Conservation (phyloP, 2,113 vertebrate genomes). For the cat (Felis catus) region DNA sequence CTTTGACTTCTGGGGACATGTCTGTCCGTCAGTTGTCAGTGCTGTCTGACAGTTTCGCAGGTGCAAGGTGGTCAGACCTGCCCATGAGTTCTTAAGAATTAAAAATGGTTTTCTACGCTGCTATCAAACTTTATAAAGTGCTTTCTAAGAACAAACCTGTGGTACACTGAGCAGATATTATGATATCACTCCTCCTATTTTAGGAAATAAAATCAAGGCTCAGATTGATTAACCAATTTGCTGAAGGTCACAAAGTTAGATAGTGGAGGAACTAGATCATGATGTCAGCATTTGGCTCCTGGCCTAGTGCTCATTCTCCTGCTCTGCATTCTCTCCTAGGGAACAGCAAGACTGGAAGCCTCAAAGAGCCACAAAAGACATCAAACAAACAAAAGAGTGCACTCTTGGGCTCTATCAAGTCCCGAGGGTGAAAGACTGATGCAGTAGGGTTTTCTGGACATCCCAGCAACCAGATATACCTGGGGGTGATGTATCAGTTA, state of each 20-base stretch:
- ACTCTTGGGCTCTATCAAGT: not conserved
- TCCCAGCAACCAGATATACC: not conserved
- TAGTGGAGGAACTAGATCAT: not conserved
- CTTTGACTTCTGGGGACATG: not conserved
- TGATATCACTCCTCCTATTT: not conserved
- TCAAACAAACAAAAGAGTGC: not conserved
- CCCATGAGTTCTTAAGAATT: not conserved
- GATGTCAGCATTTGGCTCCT: not conserved
- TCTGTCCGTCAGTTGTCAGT: not conserved
- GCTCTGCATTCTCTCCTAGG: not conserved
- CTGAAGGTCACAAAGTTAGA: not conserved
- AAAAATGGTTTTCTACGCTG: not conserved
- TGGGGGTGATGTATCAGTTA: not conserved
- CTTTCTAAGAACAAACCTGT: not conserved
- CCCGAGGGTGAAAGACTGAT: not conserved
- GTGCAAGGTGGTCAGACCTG: not conserved
- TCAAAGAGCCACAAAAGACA: not conserved
- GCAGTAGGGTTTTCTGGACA: not conserved
- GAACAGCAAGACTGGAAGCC: not conserved
- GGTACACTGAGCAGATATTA: not conserved
- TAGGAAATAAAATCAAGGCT: not conserved
- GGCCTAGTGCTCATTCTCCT: not conserved
- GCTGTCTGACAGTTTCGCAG: not conserved
- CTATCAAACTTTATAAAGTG: not conserved
- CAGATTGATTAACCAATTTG: not conserved